A percentile compares a stretch with the other conserved stretches of the same genome.
Evolutionary conservation across 2,888 invertebrate genomes (phyloP).

Genomic region (Lingula anatina): DNA sequence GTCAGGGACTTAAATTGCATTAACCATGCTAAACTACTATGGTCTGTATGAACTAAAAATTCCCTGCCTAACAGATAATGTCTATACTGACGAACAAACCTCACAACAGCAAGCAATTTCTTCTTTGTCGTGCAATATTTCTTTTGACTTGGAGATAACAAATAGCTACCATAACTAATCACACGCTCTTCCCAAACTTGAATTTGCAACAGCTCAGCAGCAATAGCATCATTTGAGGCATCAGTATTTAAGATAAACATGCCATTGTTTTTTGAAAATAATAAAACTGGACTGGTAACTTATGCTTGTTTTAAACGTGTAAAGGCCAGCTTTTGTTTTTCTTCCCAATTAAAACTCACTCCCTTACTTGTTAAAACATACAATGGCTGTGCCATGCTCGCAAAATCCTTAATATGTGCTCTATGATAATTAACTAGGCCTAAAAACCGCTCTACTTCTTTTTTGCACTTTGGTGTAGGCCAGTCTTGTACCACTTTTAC

Average conservation of each 20-base stretch:
- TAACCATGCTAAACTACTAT: slow-evolving; percentile 8
- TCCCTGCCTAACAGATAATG: slow-evolving; percentile 7
- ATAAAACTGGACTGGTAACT: background rate
- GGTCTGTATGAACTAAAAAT: slow-evolving; percentile 8
- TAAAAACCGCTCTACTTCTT: slow-evolving; percentile 4
- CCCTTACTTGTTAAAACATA: background rate
- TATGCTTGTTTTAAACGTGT: background rate
- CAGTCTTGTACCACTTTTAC: too few relatives aligned
- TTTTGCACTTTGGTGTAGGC: too few relatives aligned
- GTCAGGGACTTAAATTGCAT: slow-evolving; percentile 4
- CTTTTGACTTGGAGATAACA: slow-evolving; percentile 1
- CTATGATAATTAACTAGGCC: slow-evolving; percentile 6
- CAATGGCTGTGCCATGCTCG: slow-evolving; percentile 2
- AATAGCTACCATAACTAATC: slow-evolving; percentile 9
- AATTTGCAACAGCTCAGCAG: slow-evolving; percentile 8
- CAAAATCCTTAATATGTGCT: slow-evolving; percentile 5
- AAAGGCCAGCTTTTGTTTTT: background rate
- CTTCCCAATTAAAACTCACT: background rate
- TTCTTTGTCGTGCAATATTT: slow-evolving; percentile 9
- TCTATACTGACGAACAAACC: slow-evolving; percentile 6
- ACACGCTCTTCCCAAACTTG: slow-evolving; percentile 6
- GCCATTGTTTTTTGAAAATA: background rate
- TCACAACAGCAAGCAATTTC: slow-evolving; percentile 11
- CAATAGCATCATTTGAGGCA: slow-evolving; percentile 6
- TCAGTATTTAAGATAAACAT: slow-evolving; percentile 8